These are phyloP conservation scores for Drosophila obscura DNA, from an alignment of 1,140 invertebrate species.

Conservation along the genomic window DNA sequence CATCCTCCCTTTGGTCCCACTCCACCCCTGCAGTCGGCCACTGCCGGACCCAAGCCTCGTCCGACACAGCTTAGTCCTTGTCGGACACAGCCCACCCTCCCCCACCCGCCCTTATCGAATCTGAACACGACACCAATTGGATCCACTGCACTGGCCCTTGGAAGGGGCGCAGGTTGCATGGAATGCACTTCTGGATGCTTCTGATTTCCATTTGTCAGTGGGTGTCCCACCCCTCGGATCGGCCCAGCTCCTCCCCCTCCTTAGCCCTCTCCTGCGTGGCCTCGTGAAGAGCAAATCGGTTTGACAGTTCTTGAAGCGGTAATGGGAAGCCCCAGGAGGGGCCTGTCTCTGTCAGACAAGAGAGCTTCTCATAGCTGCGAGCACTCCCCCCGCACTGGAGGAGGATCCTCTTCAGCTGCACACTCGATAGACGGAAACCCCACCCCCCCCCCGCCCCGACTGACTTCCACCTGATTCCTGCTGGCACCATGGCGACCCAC, in stretches of 20 bases:
- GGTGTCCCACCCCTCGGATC: constrained; percentile 5
- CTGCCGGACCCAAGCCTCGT: constrained; percentile 4
- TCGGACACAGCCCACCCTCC: constrained; percentile 7
- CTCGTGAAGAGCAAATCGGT: not conserved
- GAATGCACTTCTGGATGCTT: constrained; percentile 4
- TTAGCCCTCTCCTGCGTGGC: not conserved
- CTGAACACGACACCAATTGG: constrained; percentile 6
- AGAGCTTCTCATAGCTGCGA: too few relatives aligned
- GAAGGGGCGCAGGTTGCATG: not conserved
- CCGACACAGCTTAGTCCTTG: constrained; percentile 31
- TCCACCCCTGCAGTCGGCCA: constrained; percentile 12
- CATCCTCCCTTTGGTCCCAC: constrained; percentile 6
- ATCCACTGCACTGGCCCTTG: not conserved
- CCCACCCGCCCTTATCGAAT: not conserved
- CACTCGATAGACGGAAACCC: constrained; percentile 4
- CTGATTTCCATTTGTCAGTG: constrained; percentile 49
- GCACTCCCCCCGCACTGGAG: not conserved
- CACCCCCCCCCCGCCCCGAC: too few relatives aligned
- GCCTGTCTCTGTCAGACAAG: constrained; percentile 5
- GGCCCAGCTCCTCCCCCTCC: not conserved
- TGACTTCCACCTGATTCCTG: not conserved
- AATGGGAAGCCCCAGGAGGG: constrained; percentile 23
- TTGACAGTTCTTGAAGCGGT: constrained; percentile 31
- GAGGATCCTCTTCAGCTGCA: not conserved
- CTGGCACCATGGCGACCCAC: constrained; percentile 30